Percentiles rank a stretch among this genome's conserved stretches.
Evolutionary conservation across 1,140 invertebrate species (phyloP).

Genomic region (Philopotamus ludificatus): DNA sequence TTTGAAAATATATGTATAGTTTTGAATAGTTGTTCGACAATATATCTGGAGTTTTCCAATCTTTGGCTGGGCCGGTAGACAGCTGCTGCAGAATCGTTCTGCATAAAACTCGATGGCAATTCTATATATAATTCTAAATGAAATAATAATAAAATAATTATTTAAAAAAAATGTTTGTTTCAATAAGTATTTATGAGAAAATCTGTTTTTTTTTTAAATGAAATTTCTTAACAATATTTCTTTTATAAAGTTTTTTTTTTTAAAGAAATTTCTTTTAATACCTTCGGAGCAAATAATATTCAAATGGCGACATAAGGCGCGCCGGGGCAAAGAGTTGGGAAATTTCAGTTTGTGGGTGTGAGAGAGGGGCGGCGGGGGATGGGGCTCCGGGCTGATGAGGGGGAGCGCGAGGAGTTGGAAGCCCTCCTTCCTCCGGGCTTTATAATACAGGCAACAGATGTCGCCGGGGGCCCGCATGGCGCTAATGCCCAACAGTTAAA

Average conservation of each 20-base stretch:
- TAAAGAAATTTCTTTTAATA: slow-evolving; percentile 10
- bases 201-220: too few species aligned
- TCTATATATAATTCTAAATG: background rate
- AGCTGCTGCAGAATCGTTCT: background rate
- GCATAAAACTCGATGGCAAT: too few species aligned
- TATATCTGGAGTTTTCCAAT: slow-evolving; percentile 10
- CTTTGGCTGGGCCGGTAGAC: slow-evolving; percentile 2
- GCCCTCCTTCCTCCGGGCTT: background rate
- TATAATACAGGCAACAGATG: slow-evolving; percentile 18
- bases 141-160: background rate
- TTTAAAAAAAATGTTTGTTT: background rate
- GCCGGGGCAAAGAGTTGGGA: slow-evolving; percentile 28
- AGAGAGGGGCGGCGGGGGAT: slow-evolving; percentile 42
- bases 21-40: slow-evolving; percentile 6
- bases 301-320: slow-evolving; percentile 24
- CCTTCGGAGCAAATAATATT: slow-evolving; percentile 16
- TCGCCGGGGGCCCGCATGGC: slow-evolving; percentile 4
- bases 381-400: slow-evolving; percentile 38
- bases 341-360: slow-evolving; percentile 39
- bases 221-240: background rate
- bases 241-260: slow-evolving; percentile 5
- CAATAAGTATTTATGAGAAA: background rate
- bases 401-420: slow-evolving; percentile 39
- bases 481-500: slow-evolving; percentile 29
- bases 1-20: background rate